Base-by-base conservation (phyloP, 92 coral and sea anemone species). In the Desmophyllum pertusum region DNA sequence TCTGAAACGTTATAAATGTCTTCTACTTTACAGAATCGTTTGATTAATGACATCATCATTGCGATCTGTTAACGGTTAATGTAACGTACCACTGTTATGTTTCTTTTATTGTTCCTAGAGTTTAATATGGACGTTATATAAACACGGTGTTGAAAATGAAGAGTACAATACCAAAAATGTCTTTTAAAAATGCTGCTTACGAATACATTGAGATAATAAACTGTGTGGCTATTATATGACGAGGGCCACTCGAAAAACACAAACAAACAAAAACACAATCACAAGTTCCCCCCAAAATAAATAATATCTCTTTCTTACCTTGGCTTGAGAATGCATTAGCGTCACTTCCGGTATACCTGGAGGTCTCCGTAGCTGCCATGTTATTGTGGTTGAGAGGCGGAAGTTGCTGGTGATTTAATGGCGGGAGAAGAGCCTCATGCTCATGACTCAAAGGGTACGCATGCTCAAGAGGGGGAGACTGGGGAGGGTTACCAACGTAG, bases 361-460 rank as follows among this genome's bases (percentile, higher is more conserved):
- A 62, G 74, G 87, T 75, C 51, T 84, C 87, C 29, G 87, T 45
- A 37, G 81, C 64, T 73, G 33, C 52, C 78, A 82, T 31, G 75
- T 84, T 48, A 51, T 84, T 75, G 85, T 93, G 87, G 53, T 93
- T 86, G 83, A 93, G 82, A 30, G 99, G 99, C 61, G 98, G 98
- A 18, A 96, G 90, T 25, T 87, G 81, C 25, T 83, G 92, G 59
- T 92, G 92, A 77, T 94, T 96, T 86, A 96, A 79, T 57, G 99
- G 98, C 25, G 98, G 98, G 48, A 96, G 87, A 71, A 88, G 48
- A 72, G 83, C 83, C 64, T 36, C 80, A 46, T 62, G 78, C 84
- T 75, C 73, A 52, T 84, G 81, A 80, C 76, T 84, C 73, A 75
- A 19, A 53, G 87, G 87, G 53, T 74, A 84, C 43, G 87, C 87